phyloP scores from a whole-genome alignment of 2,888 invertebrate species.

The Pollenia griseotomentosa region DNA sequence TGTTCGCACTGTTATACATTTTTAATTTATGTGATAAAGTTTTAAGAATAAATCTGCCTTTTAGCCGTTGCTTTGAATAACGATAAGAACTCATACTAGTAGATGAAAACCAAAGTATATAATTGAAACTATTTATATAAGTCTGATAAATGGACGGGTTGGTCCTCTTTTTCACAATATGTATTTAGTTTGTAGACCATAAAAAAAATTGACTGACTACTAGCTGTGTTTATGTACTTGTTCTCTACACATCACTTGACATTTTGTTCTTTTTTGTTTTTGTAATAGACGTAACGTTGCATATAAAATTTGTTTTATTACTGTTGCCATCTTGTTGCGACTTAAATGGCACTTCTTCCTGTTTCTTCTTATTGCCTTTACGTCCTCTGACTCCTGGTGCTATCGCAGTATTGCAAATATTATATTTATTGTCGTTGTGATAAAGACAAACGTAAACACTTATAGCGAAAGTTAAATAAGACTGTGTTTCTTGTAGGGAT shows the following conservation, averaged over 20 bases:
- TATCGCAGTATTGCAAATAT: not conserved
- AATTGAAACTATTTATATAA: not conserved
- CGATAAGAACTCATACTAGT: too few relatives aligned
- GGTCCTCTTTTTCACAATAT: not conserved
- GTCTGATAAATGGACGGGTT: too few relatives aligned
- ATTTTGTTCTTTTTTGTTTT: not conserved
- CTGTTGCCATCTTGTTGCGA: slow-evolving; percentile 42
- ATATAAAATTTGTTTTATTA: slow-evolving; percentile 59
- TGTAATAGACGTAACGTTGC: slow-evolving; percentile 30
- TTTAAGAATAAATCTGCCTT: too few relatives aligned
- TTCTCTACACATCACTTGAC: not conserved
- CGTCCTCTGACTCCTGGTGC: not conserved
- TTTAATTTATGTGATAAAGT: too few relatives aligned
- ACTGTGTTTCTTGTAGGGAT: not conserved
- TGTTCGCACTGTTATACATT: too few relatives aligned
- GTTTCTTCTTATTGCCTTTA: slow-evolving; percentile 1
- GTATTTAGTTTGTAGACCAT: not conserved
- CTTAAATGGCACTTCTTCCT: slow-evolving; percentile 49
- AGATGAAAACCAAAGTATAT: not conserved
- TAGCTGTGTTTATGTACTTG: not conserved
- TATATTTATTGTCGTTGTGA: not conserved
- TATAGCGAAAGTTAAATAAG: not conserved
- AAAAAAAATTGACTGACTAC: not conserved
- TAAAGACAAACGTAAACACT: not conserved
- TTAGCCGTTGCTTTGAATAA: too few relatives aligned